Percentiles rank a stretch among this genome's conserved stretches.
phyloP scores from a whole-genome alignment of 1,140 invertebrate species.

The Trichomalopsis sarcophagae region DNA sequence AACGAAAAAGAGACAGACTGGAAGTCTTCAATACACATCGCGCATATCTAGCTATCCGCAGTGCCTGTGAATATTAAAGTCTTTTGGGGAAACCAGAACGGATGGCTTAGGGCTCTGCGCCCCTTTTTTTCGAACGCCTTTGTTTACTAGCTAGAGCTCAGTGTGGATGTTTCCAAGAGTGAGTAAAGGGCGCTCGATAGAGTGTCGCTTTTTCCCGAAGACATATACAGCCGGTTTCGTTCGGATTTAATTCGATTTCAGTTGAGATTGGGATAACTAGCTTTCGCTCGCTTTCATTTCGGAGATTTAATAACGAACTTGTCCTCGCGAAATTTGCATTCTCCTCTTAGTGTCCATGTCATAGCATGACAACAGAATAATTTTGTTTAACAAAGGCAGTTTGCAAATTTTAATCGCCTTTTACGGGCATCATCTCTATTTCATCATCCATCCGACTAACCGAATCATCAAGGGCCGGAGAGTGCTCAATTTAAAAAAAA shows the following conservation, averaged over 20 bases:
- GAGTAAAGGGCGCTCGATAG: background rate
- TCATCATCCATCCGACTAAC: background rate
- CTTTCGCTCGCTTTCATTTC: too few relatives aligned
- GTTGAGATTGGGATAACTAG: too few relatives aligned
- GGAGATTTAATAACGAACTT: too few relatives aligned
- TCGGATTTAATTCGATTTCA: too few relatives aligned
- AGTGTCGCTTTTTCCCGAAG: too few relatives aligned
- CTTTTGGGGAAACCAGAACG: background rate
- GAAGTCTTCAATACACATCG: constrained; percentile 2
- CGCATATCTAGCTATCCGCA: background rate
- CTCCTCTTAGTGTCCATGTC: too few relatives aligned
- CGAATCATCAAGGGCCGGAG: background rate
- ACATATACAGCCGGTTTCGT: too few relatives aligned
- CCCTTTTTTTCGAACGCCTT: background rate
- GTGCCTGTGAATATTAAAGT: constrained; percentile 21
- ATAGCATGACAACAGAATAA: too few relatives aligned
- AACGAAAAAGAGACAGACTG: background rate
- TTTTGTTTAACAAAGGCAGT: too few relatives aligned
- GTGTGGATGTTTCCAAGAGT: background rate
- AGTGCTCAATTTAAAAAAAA: background rate
- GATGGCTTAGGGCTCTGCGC: background rate
- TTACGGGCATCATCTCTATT: too few relatives aligned
- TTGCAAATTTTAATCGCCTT: too few relatives aligned
- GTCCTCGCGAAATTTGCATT: too few relatives aligned
- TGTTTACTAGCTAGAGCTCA: background rate